Evolutionary conservation across 2,797 vertebrate genomes (phyloP).

Genomic region (Cheracebus regulus): DNA sequence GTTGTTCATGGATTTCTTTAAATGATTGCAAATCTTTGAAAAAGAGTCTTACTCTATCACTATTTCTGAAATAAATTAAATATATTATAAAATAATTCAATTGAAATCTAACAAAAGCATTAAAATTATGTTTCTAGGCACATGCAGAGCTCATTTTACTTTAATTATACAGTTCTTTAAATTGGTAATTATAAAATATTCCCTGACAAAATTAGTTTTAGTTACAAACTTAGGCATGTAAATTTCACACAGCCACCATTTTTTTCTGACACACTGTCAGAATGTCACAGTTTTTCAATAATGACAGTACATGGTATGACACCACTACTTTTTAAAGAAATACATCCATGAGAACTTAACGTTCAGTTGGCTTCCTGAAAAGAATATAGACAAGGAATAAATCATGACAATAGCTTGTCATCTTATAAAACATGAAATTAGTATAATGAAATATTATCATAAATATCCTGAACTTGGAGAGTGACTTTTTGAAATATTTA

Average conservation of each 20-base stretch:
- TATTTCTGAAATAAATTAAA: slow-evolving; percentile 58
- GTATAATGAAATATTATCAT: slow-evolving; percentile 53
- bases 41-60: slow-evolving; percentile 47
- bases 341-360: slow-evolving; percentile 51
- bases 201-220: slow-evolving; percentile 77
- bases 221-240: slow-evolving; percentile 74
- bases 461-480: not conserved
- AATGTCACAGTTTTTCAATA: slow-evolving; percentile 66
- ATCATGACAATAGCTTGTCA: slow-evolving; percentile 59
- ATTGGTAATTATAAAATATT: slow-evolving; percentile 81
- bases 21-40: slow-evolving; percentile 20
- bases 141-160: slow-evolving; percentile 66
- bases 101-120: slow-evolving; percentile 51
- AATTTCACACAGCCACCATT: slow-evolving; percentile 73
- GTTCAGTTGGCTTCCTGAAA: slow-evolving; percentile 79
- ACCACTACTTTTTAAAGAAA: slow-evolving; percentile 68
- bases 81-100: slow-evolving; percentile 56
- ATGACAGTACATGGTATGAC: slow-evolving; percentile 58
- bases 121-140: slow-evolving; percentile 57
- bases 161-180: slow-evolving; percentile 76
- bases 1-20: slow-evolving; percentile 49
- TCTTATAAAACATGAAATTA: slow-evolving; percentile 73
- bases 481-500: slow-evolving; percentile 49
- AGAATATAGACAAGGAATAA: slow-evolving; percentile 76
- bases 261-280: slow-evolving; percentile 75